Evolutionary conservation across 2,113 vertebrate genomes (phyloP), one percentile per base, ranked within the genome.

Genomic region (Sapajus apella): DNA sequence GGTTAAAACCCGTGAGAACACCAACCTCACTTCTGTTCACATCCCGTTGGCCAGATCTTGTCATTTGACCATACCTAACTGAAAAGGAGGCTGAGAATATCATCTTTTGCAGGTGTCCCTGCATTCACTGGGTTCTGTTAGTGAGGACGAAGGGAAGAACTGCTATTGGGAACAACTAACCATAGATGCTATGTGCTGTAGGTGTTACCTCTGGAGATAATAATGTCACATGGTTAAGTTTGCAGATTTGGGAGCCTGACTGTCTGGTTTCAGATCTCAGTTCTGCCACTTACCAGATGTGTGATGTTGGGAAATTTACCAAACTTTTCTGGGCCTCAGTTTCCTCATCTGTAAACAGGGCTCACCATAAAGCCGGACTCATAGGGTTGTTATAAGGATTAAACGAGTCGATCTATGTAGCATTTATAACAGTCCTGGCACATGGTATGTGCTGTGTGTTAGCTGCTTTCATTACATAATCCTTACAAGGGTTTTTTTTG

Each of bases 21-120:
- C 11, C 3, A 66, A 0, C 13, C 8, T 80, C 55, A 45, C 8
- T 70, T 76, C 55, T 84, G n/a, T 25, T 66, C 8, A 6, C 25
- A 5, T 52, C 21, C 40, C 6, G 0, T 66, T 55, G 52, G n/a
- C 50, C 20, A 68, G 43, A 75, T 61, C 73, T 90, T 90, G 58
- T 47, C n/a, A 13, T 50, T n/a, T 64, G 81, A 56, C 27, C 11
- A 4, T 37, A 43, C 2, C 16, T 58, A 40, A 25, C 47, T 75
- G 55, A 55, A 91, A 84, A 90, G 88, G 61, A 77, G 82, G 14
- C 68, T 77, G 58, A 75, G 66, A 45, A 61, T 68, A 61, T 40
- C 35, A 27, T 83, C 32, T 70, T 79, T 14, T 45, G 56, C 14
- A 76, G 81, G 27, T 32, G 37, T 52, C 73, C 45, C 37, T 4